These are phyloP conservation scores for Calyptomena viridis DNA, from an alignment of 2,113 vertebrate genomes.

Conservation along the genomic window DNA sequence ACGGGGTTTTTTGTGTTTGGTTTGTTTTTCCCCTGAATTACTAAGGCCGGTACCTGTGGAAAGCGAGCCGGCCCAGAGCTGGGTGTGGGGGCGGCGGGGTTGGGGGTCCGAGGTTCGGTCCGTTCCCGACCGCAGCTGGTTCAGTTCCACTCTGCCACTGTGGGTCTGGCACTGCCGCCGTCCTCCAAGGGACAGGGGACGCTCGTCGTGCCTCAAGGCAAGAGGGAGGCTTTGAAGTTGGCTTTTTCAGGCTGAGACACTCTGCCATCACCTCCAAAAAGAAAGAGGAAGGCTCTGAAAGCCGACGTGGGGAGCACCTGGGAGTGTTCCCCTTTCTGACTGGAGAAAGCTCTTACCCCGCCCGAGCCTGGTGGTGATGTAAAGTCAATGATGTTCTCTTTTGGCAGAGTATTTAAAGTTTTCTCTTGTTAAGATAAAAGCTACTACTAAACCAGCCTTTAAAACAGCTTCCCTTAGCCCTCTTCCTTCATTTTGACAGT, in stretches of 20 bases:
- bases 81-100: too few relatives aligned
- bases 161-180: not conserved
- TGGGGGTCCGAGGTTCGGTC: too few relatives aligned
- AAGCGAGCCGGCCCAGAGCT: too few relatives aligned
- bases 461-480: not conserved
- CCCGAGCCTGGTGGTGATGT: not conserved
- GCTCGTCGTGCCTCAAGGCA: not conserved
- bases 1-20: too few relatives aligned
- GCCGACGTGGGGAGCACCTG: too few relatives aligned
- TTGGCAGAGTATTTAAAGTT: not conserved
- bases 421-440: not conserved
- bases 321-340: not conserved
- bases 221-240: not conserved
- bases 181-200: not conserved
- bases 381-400: not conserved
- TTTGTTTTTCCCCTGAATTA: too few relatives aligned
- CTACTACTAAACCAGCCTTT: not conserved
- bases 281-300: not conserved
- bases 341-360: not conserved
- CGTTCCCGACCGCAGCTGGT: too few relatives aligned
- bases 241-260: not conserved
- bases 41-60: rapidly evolving
- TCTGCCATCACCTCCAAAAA: not conserved
- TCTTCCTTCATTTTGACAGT: not conserved
- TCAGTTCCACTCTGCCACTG: too few relatives aligned